Percentiles rank a stretch among this genome's conserved stretches.
phyloP scores from a whole-genome alignment of 2,888 invertebrate species.

The Sphinx pinastri region DNA sequence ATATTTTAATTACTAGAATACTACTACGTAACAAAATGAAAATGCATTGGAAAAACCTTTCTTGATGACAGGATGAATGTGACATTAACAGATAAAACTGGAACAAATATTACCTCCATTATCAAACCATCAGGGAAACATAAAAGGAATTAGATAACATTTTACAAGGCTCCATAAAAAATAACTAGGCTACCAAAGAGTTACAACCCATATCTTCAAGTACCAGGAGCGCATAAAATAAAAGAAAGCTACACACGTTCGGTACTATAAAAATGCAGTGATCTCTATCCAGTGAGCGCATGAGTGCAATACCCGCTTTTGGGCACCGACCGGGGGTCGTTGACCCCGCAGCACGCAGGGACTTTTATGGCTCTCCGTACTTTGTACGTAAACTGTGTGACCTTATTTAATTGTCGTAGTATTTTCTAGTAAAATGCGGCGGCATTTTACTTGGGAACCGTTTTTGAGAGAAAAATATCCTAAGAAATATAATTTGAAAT shows the following conservation, averaged over 20 bases:
- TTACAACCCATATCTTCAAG: conserved; percentile 26
- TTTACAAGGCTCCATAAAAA: background rate
- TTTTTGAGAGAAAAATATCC: background rate
- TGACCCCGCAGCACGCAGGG: conserved; percentile 61
- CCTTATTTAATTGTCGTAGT: conserved; percentile 46
- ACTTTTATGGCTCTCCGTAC: conserved; percentile 59
- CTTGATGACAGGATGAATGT: background rate
- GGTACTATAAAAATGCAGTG: conserved; percentile 27
- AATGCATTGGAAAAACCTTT: background rate
- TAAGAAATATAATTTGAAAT: background rate
- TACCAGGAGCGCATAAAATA: conserved; percentile 41
- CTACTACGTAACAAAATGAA: too few relatives aligned
- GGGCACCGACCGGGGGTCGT: conserved; percentile 58
- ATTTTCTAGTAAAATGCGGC: conserved; percentile 35
- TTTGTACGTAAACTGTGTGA: conserved; percentile 44
- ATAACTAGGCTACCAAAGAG: conserved; percentile 19
- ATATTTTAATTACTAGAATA: too few relatives aligned
- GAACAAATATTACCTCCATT: background rate
- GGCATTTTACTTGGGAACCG: conserved; percentile 2
- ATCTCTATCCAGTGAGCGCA: conserved; percentile 40
- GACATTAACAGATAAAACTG: too few relatives aligned
- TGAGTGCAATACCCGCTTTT: conserved; percentile 69
- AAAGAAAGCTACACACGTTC: conserved; percentile 40
- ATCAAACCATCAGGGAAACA: conserved; percentile 5
- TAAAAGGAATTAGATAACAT: conserved; percentile 8